Conservation (phyloP, 2,888 invertebrate species). For the Clunio marinus region DNA sequence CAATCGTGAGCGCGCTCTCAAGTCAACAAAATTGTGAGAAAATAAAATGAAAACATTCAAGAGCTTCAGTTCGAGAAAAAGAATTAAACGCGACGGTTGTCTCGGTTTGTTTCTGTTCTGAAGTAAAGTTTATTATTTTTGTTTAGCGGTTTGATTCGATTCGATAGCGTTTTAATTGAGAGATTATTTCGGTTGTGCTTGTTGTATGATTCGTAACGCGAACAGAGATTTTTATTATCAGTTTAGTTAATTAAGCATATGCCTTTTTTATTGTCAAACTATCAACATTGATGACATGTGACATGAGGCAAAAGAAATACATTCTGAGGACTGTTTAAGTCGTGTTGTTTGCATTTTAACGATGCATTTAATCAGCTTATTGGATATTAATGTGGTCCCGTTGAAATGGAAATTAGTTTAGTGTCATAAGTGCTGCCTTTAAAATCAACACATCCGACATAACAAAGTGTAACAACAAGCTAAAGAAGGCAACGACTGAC, state of each 20-base stretch:
- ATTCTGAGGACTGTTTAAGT: background rate
- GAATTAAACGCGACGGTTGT: slow-evolving; percentile 35
- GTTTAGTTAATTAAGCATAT: background rate
- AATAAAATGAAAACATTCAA: background rate
- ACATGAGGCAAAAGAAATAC: background rate
- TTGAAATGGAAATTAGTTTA: slow-evolving; percentile 21
- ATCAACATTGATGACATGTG: background rate
- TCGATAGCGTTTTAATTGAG: background rate
- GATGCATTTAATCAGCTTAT: slow-evolving; percentile 17
- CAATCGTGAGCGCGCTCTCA: no score
- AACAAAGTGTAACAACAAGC: background rate
- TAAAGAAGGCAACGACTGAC: slow-evolving; percentile 24
- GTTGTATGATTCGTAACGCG: background rate
- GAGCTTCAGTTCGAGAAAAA: slow-evolving; percentile 31
- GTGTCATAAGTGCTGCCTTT: background rate
- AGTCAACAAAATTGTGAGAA: no score
- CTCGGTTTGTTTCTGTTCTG: slow-evolving; percentile 25
- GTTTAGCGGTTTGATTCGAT: background rate
- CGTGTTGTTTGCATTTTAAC: background rate
- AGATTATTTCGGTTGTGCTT: background rate
- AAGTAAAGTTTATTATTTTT: background rate
- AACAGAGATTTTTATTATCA: background rate
- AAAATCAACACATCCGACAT: background rate
- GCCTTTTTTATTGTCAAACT: no score
- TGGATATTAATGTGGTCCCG: background rate